These are phyloP conservation scores for Pardalotus punctatus DNA, from an alignment of 2,113 vertebrate species.

Conservation along the genomic window DNA sequence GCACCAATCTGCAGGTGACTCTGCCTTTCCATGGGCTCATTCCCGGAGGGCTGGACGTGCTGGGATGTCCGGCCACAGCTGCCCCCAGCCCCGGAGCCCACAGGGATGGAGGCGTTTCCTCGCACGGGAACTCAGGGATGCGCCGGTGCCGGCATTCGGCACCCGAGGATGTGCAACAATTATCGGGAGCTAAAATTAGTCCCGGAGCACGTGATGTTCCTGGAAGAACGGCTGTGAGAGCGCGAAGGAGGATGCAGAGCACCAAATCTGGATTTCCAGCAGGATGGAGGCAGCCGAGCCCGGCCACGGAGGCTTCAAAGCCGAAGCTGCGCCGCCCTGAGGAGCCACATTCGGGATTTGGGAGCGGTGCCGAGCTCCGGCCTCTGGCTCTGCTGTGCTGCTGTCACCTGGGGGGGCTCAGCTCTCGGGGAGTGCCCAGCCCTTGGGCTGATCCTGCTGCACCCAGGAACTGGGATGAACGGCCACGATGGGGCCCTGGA, in stretches of 20 bases:
- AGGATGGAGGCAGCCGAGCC: not conserved
- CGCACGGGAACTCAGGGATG: not conserved
- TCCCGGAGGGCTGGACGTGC: not conserved
- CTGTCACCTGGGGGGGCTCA: rapidly evolving
- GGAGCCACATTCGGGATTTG: rapidly evolving
- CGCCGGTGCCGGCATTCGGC: not conserved
- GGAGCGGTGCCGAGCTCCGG: not conserved
- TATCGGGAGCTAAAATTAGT: constrained; percentile 11
- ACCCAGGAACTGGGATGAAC: rapidly evolving
- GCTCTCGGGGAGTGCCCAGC: not conserved
- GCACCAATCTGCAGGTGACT: not conserved
- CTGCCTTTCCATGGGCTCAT: not conserved
- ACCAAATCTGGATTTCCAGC: not conserved
- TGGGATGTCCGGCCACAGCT: not conserved
- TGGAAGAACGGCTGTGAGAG: constrained; percentile 3
- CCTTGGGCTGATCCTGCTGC: rapidly evolving
- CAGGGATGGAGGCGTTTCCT: not conserved
- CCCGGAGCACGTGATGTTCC: not conserved
- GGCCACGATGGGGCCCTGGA: rapidly evolving
- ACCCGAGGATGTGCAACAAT: not conserved
- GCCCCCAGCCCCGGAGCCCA: not conserved
- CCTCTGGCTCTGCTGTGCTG: not conserved
- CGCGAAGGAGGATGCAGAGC: not conserved
- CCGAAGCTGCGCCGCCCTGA: not conserved
- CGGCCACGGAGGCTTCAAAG: not conserved